phyloP scores from a whole-genome alignment of 2,888 invertebrate genomes.

The Anaspis maculata region DNA sequence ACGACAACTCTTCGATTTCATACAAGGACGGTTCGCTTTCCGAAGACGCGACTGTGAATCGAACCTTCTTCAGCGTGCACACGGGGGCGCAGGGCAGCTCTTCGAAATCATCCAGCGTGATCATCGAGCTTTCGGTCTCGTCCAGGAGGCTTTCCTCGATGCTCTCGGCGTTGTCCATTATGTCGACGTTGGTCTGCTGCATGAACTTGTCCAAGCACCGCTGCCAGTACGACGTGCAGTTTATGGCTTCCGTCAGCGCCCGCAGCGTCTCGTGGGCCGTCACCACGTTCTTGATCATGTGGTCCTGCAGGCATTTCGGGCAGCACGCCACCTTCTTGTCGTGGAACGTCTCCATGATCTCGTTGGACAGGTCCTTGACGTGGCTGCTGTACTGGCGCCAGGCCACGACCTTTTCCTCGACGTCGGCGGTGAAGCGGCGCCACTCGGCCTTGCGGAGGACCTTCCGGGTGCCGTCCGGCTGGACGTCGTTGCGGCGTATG shows the following conservation, averaged over 20 bases:
- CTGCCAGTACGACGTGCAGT: constrained; percentile 35
- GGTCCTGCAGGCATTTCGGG: constrained; percentile 34
- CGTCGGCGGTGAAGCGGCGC: constrained; percentile 29
- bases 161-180: no score
- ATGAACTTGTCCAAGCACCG: constrained; percentile 32
- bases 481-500: constrained; percentile 27
- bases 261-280: constrained; percentile 33
- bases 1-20: constrained; percentile 26
- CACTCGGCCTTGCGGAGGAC: constrained; percentile 30
- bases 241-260: constrained; percentile 35
- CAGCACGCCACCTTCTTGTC: constrained; percentile 33
- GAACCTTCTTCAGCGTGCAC: no score
- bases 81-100: no score
- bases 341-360: constrained; percentile 31
- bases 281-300: constrained; percentile 32
- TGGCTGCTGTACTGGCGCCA: constrained; percentile 36
- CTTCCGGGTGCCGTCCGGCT: constrained; percentile 21
- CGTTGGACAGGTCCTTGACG: constrained; percentile 33
- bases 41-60: no score
- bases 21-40: constrained; percentile 22
- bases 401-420: constrained; percentile 29
- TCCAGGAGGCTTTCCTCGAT: no score
- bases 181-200: constrained; percentile 24
- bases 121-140: no score
- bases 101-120: no score